phyloP scores from a whole-genome alignment of 1,140 invertebrate species.

The Bombus turneri region DNA sequence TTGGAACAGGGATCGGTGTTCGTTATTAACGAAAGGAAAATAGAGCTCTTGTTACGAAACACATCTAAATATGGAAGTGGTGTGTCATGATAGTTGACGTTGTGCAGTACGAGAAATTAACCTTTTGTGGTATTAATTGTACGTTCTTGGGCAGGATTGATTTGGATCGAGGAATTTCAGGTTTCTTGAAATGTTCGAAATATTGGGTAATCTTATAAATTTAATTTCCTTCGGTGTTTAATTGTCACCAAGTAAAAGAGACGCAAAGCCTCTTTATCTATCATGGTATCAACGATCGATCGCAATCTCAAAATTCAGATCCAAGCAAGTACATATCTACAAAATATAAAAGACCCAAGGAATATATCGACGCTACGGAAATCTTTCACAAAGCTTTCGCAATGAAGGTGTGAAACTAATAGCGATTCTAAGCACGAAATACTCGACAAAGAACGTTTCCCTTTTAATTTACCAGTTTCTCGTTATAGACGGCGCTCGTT shows the following conservation, averaged over 20 bases:
- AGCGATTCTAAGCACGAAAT: not conserved
- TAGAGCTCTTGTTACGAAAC: constrained; percentile 10
- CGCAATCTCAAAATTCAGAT: too few species aligned
- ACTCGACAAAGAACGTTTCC: not conserved
- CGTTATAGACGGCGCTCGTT: not conserved
- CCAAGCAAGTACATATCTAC: too few species aligned
- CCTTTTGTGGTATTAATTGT: constrained; percentile 17
- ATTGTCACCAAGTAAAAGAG: too few species aligned
- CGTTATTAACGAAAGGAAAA: constrained; percentile 31
- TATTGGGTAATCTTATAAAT: too few species aligned
- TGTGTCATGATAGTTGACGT: not conserved
- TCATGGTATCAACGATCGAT: too few species aligned
- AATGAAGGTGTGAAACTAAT: too few species aligned
- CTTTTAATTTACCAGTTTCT: not conserved
- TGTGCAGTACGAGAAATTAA: not conserved
- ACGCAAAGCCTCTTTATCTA: too few species aligned
- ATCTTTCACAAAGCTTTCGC: too few species aligned
- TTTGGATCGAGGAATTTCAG: not conserved
- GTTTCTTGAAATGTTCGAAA: not conserved
- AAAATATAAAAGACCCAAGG: too few species aligned
- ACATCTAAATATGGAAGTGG: not conserved
- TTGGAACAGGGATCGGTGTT: not conserved
- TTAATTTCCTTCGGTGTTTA: too few species aligned
- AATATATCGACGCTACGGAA: too few species aligned
- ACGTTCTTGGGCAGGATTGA: not conserved